Percentiles rank a stretch among this genome's conserved stretches.
Conservation (phyloP, 1,140 invertebrate species). For the Achroia grisella region DNA sequence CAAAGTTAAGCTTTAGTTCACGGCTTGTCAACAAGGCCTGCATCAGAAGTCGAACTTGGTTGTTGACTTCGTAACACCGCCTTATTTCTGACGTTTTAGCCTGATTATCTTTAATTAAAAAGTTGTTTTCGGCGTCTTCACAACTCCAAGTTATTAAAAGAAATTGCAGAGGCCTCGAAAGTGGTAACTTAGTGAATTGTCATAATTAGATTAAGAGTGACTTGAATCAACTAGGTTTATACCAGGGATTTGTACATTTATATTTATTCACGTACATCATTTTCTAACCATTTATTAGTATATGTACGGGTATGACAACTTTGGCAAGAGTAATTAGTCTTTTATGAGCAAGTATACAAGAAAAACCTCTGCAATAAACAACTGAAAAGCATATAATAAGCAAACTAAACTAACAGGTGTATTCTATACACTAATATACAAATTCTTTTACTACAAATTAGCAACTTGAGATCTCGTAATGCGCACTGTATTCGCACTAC, state of each 20-base stretch:
- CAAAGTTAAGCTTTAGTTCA: constrained; percentile 50
- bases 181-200: constrained; percentile 51
- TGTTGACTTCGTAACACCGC: constrained; percentile 40
- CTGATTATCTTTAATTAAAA: constrained; percentile 67
- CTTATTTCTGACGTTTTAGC: constrained; percentile 52
- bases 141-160: constrained; percentile 60
- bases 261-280: too few species aligned
- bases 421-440: too few species aligned
- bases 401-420: too few species aligned
- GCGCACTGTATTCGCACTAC: too few species aligned
- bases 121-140: constrained; percentile 52
- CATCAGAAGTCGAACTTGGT: constrained; percentile 51
- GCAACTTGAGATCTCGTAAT: too few species aligned
- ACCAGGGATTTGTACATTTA: constrained; percentile 17
- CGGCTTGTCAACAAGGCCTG: constrained; percentile 35
- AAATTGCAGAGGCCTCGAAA: constrained; percentile 44
- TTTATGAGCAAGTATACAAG: too few species aligned
- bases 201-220: constrained; percentile 55
- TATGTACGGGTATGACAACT: too few species aligned
- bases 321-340: too few species aligned
- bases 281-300: too few species aligned
- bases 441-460: too few species aligned
- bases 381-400: too few species aligned
- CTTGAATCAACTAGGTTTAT: constrained; percentile 35
- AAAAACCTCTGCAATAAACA: too few species aligned